Conservation (phyloP, 1,140 invertebrate genomes). For the Cydia splendana region DNA sequence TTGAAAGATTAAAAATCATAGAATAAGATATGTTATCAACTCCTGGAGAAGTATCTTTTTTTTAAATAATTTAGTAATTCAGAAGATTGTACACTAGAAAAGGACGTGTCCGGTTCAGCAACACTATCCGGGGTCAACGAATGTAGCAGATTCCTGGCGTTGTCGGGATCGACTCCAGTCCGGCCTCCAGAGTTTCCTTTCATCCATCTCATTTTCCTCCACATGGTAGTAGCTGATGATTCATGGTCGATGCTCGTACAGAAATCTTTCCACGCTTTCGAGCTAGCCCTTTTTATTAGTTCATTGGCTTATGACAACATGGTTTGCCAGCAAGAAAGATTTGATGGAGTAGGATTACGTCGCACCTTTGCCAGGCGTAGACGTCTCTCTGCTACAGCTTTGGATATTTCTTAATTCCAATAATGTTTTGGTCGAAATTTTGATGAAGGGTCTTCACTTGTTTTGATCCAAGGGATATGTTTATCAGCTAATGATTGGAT, state of each 20-base stretch:
- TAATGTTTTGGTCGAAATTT: slow-evolving; percentile 22
- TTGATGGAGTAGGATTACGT: slow-evolving; percentile 28
- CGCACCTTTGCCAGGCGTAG: neutral
- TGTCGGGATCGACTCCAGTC: neutral
- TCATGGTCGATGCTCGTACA: too few relatives aligned
- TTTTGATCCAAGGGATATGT: too few relatives aligned
- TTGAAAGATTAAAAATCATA: too few relatives aligned
- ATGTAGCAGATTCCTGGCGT: too few relatives aligned
- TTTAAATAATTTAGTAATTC: slow-evolving; percentile 17
- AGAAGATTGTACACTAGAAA: neutral
- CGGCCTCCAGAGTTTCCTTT: too few relatives aligned
- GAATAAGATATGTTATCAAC: slow-evolving; percentile 13
- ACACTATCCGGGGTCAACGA: slow-evolving; percentile 18
- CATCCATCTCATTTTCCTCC: slow-evolving; percentile 30
- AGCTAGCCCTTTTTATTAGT: too few relatives aligned
- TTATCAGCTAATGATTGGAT: too few relatives aligned
- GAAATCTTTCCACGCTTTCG: too few relatives aligned
- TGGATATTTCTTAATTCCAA: slow-evolving; percentile 14
- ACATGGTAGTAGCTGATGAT: slow-evolving; percentile 16
- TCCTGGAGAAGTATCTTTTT: slow-evolving; percentile 26
- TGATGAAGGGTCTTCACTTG: too few relatives aligned
- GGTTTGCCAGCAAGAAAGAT: too few relatives aligned
- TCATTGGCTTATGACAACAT: too few relatives aligned
- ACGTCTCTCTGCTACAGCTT: slow-evolving; percentile 18
- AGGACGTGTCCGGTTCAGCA: neutral